These are phyloP conservation scores for Trachops cirrhosus DNA, from an alignment of 2,797 vertebrate genomes.

Conservation along the genomic window DNA sequence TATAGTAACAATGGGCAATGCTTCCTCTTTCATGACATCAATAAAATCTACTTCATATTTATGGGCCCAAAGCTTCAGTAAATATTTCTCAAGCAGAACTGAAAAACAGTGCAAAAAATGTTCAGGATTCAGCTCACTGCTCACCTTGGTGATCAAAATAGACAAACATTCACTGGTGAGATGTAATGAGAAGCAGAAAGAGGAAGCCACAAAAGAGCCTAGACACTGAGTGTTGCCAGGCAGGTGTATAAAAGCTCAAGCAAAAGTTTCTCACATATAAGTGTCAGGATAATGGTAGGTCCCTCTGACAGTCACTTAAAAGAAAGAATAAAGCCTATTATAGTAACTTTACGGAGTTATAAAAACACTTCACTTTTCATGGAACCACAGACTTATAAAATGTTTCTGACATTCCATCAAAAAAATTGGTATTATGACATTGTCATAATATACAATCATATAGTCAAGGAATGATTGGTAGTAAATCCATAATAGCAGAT, in stretches of 20 bases:
- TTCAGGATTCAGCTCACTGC: constrained; percentile 70
- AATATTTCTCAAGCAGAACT: constrained; percentile 68
- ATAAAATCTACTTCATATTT: constrained; percentile 68
- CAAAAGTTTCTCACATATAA: constrained; percentile 54
- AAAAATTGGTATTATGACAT: constrained; percentile 63
- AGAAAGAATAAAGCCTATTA: constrained; percentile 65
- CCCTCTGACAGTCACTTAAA: constrained; percentile 64
- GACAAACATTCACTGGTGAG: constrained; percentile 52
- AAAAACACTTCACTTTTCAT: constrained; percentile 64
- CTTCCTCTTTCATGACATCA: constrained; percentile 56
- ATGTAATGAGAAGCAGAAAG: constrained; percentile 39
- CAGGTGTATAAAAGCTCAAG: constrained; percentile 8
- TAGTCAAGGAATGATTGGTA: constrained; percentile 57
- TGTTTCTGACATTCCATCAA: constrained; percentile 69
- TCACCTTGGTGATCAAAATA: constrained; percentile 62
- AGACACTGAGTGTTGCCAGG: constrained; percentile 38
- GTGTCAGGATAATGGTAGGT: constrained; percentile 62
- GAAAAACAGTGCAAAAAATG: constrained; percentile 7
- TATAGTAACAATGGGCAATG: constrained; percentile 71
- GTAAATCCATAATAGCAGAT: constrained; percentile 60
- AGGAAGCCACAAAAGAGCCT: background rate
- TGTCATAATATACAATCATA: constrained; percentile 72
- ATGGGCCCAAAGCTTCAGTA: constrained; percentile 60
- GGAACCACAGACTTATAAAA: constrained; percentile 60
- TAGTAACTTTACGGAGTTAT: constrained; percentile 57